A percentile compares a stretch with the other conserved stretches of the same genome.
Evolutionary conservation across 2,113 vertebrate species (phyloP).

Genomic region (Brachyistius frenatus): DNA sequence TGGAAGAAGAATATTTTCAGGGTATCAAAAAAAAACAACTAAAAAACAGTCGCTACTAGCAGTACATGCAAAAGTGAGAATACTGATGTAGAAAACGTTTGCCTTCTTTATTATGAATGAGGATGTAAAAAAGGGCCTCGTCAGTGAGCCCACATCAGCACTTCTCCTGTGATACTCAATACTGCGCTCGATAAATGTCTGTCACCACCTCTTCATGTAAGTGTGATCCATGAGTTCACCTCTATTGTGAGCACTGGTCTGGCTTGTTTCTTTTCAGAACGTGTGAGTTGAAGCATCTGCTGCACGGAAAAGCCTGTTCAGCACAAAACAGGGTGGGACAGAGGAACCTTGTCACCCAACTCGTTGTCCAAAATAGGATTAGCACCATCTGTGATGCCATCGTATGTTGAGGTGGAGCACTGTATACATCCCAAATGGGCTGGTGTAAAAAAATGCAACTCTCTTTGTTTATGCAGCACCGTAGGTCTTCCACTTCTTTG

Average conservation of each 20-base stretch:
- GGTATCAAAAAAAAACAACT: not conserved
- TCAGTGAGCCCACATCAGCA: constrained; percentile 67
- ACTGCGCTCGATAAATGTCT: constrained; percentile 66
- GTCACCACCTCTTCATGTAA: constrained; percentile 54
- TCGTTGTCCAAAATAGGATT: constrained; percentile 64
- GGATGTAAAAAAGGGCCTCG: constrained; percentile 54
- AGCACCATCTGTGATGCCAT: constrained; percentile 61
- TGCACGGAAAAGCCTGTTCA: constrained; percentile 52
- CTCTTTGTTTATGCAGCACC: constrained; percentile 29
- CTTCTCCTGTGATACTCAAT: constrained; percentile 64
- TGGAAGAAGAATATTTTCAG: not conserved
- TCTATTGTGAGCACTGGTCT: constrained; percentile 24
- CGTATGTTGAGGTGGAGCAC: constrained; percentile 43
- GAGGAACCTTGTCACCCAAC: constrained; percentile 57
- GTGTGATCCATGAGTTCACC: constrained; percentile 35
- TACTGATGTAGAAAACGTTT: constrained; percentile 47
- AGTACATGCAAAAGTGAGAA: not conserved
- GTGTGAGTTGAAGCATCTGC: constrained; percentile 35
- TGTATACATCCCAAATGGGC: constrained; percentile 71
- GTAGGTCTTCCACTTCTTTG: not conserved
- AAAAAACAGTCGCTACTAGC: no score
- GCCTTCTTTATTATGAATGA: constrained; percentile 70
- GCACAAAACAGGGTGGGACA: constrained; percentile 61
- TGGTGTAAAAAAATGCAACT: constrained; percentile 68
- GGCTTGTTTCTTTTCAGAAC: constrained; percentile 17